These are phyloP conservation scores for Diarsia dahlii DNA, from an alignment of 2,888 invertebrate species.

Conservation along the genomic window DNA sequence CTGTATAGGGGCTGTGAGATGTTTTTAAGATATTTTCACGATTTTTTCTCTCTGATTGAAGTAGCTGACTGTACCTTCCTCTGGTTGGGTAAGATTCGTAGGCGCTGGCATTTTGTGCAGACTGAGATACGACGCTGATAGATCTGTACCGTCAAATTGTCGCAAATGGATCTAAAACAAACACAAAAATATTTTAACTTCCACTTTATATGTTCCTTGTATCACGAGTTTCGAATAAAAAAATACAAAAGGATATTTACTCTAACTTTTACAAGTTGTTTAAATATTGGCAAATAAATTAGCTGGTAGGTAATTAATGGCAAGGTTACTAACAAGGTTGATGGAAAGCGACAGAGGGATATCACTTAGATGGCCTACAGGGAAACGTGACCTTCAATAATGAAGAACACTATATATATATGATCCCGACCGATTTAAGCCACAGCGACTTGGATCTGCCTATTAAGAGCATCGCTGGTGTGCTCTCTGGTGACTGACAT, in stretches of 20 bases:
- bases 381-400: neutral
- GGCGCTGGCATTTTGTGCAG: slow-evolving; percentile 82
- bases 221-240: neutral
- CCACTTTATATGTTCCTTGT: neutral
- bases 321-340: neutral
- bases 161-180: slow-evolving; percentile 93
- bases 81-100: slow-evolving; percentile 71
- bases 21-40: slow-evolving; percentile 80
- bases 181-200: neutral
- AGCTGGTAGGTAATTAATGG: neutral
- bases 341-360: neutral
- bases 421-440: no score
- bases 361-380: neutral
- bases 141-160: slow-evolving; percentile 92
- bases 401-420: no score
- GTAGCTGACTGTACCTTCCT: slow-evolving; percentile 85
- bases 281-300: slow-evolving; percentile 14
- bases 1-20: neutral
- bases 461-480: no score
- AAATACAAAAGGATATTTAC: slow-evolving; percentile 1
- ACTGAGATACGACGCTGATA: slow-evolving; percentile 90
- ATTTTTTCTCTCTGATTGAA: slow-evolving; percentile 85
- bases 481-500: no score
- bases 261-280: slow-evolving; percentile 1
- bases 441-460: no score